Conservation (phyloP, 53 echinoderm and acorn worm genomes). For the Patiria pectinifera region DNA sequence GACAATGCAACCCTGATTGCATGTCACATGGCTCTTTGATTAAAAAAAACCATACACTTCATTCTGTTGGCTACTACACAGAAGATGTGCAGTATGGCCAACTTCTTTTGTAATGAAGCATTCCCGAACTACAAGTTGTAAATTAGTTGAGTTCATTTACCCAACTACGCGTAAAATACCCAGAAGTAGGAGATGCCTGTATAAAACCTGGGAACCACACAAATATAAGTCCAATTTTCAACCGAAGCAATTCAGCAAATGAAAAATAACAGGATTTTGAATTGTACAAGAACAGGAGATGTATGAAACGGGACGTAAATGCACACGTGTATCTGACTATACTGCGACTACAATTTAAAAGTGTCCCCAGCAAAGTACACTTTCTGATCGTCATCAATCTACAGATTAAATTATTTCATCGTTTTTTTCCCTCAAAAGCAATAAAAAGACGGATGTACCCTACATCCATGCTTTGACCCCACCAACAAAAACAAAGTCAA, state of each 20-base stretch:
- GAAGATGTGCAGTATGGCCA: background rate
- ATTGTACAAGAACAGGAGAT: background rate
- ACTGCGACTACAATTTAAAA: too few species aligned
- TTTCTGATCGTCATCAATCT: too few species aligned
- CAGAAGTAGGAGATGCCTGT: background rate
- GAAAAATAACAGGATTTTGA: background rate
- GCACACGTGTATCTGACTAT: too few species aligned
- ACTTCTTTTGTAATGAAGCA: background rate
- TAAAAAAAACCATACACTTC: background rate
- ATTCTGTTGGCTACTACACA: background rate
- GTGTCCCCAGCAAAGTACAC: too few species aligned
- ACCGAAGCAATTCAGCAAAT: background rate
- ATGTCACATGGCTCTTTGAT: background rate
- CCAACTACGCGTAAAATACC: background rate
- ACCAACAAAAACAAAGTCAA: too few species aligned
- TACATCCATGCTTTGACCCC: background rate
- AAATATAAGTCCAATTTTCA: background rate
- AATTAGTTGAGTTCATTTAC: background rate
- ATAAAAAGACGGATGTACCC: background rate
- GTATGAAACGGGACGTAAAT: too few species aligned
- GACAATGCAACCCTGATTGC: background rate
- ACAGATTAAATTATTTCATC: too few species aligned
- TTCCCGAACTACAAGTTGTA: background rate
- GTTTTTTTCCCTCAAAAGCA: background rate
- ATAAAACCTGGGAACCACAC: slow-evolving; percentile 53